Percentiles rank a stretch among this genome's conserved stretches.
Conservation (phyloP, 2,113 vertebrate species). For the Antennarius striatus region DNA sequence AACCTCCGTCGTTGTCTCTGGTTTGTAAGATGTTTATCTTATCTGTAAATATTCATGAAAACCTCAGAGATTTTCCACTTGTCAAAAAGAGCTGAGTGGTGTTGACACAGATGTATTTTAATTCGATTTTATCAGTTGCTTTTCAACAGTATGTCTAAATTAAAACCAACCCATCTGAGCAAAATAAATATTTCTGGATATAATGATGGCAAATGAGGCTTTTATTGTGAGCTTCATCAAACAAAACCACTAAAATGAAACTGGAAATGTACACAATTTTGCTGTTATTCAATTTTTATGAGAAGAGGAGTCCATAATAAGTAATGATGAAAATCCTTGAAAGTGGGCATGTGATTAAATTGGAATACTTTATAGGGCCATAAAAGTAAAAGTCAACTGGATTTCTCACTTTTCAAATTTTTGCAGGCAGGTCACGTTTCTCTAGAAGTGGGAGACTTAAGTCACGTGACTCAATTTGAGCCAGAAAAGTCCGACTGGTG, state of each 20-base stretch:
- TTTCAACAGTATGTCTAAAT: not conserved
- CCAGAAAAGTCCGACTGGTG: no score
- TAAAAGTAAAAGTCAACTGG: no score
- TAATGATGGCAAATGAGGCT: not conserved
- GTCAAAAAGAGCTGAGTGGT: not conserved
- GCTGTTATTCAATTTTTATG: no score
- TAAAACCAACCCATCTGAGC: not conserved
- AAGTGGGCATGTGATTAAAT: no score
- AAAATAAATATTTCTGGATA: not conserved
- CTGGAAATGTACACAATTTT: not conserved
- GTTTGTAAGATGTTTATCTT: slow-evolving; percentile 66
- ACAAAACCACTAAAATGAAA: not conserved
- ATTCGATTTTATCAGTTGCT: not conserved
- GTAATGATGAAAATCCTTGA: no score
- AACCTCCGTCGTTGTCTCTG: slow-evolving; percentile 90
- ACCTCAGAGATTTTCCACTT: no score
- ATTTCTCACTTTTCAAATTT: no score
- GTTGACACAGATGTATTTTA: not conserved
- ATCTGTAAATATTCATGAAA: not conserved
- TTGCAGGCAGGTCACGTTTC: no score
- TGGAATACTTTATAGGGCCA: no score
- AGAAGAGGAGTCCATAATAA: no score
- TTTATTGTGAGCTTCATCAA: slow-evolving; percentile 11
- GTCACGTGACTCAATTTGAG: no score
- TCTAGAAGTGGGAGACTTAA: no score